Evolutionary conservation across 1,140 invertebrate species (phyloP).

Genomic region (Drosophila yakuba): DNA sequence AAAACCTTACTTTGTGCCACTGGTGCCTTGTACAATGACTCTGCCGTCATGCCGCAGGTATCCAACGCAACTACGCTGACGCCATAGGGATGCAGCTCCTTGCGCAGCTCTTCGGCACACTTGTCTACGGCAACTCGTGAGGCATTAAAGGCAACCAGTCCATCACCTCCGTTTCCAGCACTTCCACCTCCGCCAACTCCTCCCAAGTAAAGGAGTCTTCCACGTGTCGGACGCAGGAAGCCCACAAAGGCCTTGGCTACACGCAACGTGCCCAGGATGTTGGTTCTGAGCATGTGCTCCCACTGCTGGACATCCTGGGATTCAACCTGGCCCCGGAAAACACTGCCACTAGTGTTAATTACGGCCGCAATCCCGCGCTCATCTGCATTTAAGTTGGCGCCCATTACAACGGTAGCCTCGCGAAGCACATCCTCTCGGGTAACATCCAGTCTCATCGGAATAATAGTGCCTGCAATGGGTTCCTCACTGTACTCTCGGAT

Average conservation of each 20-base stretch:
- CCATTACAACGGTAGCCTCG: conserved; percentile 90
- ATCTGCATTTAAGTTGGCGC: conserved; percentile 91
- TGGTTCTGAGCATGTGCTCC: conserved; percentile 91
- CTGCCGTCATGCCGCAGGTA: conserved; percentile 88
- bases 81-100: conserved; percentile 88
- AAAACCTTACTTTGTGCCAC: conserved; percentile 85
- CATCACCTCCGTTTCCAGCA: conserved; percentile 84
- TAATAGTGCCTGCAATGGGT: conserved; percentile 85
- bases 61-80: conserved; percentile 91
- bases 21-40: conserved; percentile 87
- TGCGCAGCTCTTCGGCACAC: conserved; percentile 89
- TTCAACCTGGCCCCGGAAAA: conserved; percentile 89
- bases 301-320: conserved; percentile 90
- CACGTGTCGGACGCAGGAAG: conserved; percentile 86
- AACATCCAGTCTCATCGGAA: conserved; percentile 90
- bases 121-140: conserved; percentile 90
- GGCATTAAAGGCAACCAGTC: conserved; percentile 89
- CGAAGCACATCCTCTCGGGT: conserved; percentile 92
- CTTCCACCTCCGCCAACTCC: conserved; percentile 36
- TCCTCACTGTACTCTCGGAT: conserved; percentile 86
- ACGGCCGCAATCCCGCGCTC: conserved; percentile 93
- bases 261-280: conserved; percentile 90
- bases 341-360: conserved; percentile 91
- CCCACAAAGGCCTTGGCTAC: conserved; percentile 91
- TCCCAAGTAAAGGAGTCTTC: conserved; percentile 87